Conservation (phyloP, 1,140 invertebrate genomes). For the Pinna nobilis region DNA sequence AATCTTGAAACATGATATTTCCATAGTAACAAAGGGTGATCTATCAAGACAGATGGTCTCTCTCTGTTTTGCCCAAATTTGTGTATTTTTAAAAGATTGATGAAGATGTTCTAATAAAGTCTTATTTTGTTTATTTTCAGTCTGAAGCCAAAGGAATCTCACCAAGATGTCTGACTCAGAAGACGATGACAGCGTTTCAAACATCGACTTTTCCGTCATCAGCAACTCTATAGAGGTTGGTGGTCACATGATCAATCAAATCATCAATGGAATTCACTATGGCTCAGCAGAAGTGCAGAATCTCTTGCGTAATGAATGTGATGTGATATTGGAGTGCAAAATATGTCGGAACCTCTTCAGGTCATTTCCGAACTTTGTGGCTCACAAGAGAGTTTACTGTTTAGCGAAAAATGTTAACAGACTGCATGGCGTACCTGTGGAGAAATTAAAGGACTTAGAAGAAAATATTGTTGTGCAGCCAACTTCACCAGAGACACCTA, state of each 20-base stretch:
- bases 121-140: conserved; percentile 11
- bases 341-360: conserved; percentile 89
- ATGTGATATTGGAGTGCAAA: conserved; percentile 89
- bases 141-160: not conserved
- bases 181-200: conserved; percentile 36
- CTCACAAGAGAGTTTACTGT: conserved; percentile 89
- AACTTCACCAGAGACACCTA: conserved; percentile 46
- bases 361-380: conserved; percentile 87
- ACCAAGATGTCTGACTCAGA: conserved; percentile 42
- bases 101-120: no score
- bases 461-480: conserved; percentile 65
- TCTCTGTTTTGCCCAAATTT: no score
- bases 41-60: no score
- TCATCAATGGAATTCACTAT: conserved; percentile 63
- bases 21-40: no score
- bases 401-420: conserved; percentile 61
- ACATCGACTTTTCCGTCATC: conserved; percentile 63
- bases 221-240: conserved; percentile 57
- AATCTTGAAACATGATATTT: no score
- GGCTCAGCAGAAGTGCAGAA: conserved; percentile 77
- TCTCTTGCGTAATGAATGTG: conserved; percentile 85
- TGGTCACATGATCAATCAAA: conserved; percentile 60
- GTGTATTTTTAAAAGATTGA: no score
- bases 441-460: conserved; percentile 15
- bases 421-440: not conserved